Conservation (phyloP, 2,113 vertebrate genomes). For the Hydrochoerus hydrochaeris region DNA sequence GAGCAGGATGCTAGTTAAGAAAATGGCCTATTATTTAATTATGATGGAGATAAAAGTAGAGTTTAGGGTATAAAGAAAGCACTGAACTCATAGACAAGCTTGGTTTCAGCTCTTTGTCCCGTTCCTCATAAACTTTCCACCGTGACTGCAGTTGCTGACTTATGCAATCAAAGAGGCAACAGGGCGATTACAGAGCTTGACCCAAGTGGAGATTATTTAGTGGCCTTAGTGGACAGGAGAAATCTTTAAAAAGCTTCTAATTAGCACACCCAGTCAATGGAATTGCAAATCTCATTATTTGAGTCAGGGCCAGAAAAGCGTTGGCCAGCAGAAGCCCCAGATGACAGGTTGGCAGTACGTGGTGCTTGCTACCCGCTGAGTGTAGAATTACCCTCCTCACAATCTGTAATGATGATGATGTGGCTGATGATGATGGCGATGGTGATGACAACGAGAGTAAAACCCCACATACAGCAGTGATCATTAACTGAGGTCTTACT, state of each 20-base stretch:
- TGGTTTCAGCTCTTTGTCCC: background rate
- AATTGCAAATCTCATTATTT: conserved; percentile 77
- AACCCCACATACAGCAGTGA: background rate
- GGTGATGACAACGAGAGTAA: background rate
- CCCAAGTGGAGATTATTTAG: conserved; percentile 76
- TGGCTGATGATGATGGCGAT: background rate
- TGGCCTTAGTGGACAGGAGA: conserved; percentile 60
- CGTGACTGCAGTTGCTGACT: conserved; percentile 55
- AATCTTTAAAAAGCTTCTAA: conserved; percentile 79
- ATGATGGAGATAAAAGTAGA: conserved; percentile 67
- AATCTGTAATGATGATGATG: background rate
- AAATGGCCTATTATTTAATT: conserved; percentile 73
- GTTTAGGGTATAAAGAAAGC: conserved; percentile 5
- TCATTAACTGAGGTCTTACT: conserved; percentile 51
- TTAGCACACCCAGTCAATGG: conserved; percentile 75
- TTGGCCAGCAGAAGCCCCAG: conserved; percentile 54
- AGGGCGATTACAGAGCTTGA: conserved; percentile 62
- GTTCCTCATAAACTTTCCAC: conserved; percentile 55
- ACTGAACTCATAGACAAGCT: conserved; percentile 47
- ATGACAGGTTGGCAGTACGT: conserved; percentile 62
- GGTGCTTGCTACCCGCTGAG: conserved; percentile 46
- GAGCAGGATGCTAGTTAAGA: conserved; percentile 71
- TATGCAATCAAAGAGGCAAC: conserved; percentile 56
- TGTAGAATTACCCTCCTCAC: conserved; percentile 53
- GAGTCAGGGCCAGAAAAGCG: conserved; percentile 60